phyloP scores from a whole-genome alignment of 35 echinoderm and acorn worm genomes.

The Apostichopus californicus region DNA sequence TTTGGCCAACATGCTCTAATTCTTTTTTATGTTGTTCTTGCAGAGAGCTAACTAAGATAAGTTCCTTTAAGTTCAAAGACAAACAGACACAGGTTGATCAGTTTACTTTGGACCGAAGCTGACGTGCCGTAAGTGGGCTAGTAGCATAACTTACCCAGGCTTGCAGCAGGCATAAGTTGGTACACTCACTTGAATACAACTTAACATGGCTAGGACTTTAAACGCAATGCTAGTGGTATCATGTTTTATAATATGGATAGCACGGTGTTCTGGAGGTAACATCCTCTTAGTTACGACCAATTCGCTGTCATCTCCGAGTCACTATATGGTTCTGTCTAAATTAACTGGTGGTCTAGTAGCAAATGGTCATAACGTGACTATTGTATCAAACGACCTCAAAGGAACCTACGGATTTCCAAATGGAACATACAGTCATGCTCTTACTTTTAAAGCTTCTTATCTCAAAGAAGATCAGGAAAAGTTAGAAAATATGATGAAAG shows the following conservation, averaged over 20 bases:
- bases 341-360: not conserved
- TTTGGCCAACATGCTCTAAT: no score
- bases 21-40: no score
- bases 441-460: conserved; percentile 17
- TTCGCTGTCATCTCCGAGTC: not conserved
- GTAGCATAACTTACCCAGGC: no score
- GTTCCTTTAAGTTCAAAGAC: no score
- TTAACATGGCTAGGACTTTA: not conserved
- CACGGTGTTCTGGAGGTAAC: not conserved
- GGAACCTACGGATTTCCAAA: not conserved
- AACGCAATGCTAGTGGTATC: not conserved
- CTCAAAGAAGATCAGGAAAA: not conserved
- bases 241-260: not conserved
- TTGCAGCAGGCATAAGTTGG: no score
- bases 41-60: no score
- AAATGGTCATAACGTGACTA: conserved; percentile 30
- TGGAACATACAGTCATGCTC: not conserved
- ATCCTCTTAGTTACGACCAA: not conserved
- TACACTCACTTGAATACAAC: no score
- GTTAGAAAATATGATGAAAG: not conserved
- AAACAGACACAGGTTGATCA: no score
- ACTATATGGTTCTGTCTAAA: not conserved
- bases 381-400: conserved; percentile 13
- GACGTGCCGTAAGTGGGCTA: no score
- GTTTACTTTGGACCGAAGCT: no score